Conservation (phyloP, 2,113 vertebrate genomes). For the Gymnogyps californianus region DNA sequence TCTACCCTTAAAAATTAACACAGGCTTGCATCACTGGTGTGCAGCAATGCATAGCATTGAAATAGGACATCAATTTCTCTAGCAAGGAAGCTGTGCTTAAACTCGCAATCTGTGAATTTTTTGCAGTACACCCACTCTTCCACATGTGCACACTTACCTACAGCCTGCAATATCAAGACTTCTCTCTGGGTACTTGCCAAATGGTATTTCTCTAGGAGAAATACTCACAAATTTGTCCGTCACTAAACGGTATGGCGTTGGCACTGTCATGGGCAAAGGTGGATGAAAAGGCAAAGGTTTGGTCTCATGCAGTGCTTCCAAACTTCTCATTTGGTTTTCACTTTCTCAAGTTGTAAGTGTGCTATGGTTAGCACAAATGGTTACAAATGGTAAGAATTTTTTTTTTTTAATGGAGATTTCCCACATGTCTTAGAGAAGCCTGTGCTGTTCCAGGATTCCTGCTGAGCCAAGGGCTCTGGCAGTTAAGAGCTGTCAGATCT, state of each 20-base stretch:
- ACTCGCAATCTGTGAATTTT: not conserved
- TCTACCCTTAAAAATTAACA: not conserved
- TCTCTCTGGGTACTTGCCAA: not conserved
- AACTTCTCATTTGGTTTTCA: not conserved
- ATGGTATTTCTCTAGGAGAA: not conserved
- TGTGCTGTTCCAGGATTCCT: not conserved
- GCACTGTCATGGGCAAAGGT: not conserved
- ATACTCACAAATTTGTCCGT: not conserved
- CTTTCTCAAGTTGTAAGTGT: not conserved
- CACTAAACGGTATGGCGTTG: accelerated
- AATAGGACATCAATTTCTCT: not conserved
- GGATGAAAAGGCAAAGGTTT: not conserved
- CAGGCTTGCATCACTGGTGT: not conserved
- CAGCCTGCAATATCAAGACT: not conserved
- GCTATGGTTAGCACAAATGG: not conserved
- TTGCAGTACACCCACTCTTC: not conserved
- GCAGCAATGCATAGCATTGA: not conserved
- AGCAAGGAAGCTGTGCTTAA: not conserved
- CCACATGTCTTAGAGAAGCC: not conserved
- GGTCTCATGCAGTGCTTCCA: not conserved
- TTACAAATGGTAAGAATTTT: not conserved
- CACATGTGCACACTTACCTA: not conserved
- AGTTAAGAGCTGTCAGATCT: not conserved
- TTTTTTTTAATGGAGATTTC: not conserved
- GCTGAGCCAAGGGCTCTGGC: not conserved